Evolutionary conservation across 2,888 invertebrate species (phyloP).

Genomic region (Pollenia amentaria): DNA sequence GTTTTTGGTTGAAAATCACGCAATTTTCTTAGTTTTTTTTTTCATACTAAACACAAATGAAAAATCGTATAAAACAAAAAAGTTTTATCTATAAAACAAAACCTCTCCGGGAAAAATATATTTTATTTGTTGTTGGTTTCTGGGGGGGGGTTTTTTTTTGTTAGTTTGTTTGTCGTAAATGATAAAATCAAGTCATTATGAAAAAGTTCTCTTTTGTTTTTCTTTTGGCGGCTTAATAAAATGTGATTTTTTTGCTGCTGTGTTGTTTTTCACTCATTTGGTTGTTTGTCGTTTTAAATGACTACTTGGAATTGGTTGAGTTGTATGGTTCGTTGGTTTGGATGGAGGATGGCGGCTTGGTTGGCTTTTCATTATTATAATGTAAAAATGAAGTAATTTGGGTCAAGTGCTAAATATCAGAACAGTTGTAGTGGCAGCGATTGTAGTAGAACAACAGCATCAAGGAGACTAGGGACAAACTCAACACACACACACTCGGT

Average conservation of each 20-base stretch:
- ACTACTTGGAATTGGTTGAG: slow-evolving; percentile 54
- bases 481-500: slow-evolving; percentile 13
- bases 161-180: slow-evolving; percentile 47
- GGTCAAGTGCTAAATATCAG: slow-evolving; percentile 73
- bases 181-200: slow-evolving; percentile 74
- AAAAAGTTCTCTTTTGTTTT: slow-evolving; percentile 69
- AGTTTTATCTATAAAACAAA: slow-evolving; percentile 8
- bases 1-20: slow-evolving; percentile 16
- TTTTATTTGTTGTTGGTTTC: slow-evolving; percentile 34
- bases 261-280: slow-evolving; percentile 56
- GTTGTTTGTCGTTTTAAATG: slow-evolving; percentile 61
- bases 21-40: background rate
- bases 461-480: slow-evolving; percentile 34
- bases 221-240: slow-evolving; percentile 70
- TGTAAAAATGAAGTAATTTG: slow-evolving; percentile 72
- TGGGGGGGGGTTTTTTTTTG: background rate
- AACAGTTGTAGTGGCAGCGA: background rate
- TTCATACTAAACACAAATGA: slow-evolving; percentile 19
- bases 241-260: background rate
- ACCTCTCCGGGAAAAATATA: slow-evolving; percentile 29
- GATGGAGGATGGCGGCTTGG: slow-evolving; percentile 18
- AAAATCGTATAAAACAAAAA: slow-evolving; percentile 17
- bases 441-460: slow-evolving; percentile 21
- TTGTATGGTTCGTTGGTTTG: slow-evolving; percentile 40
- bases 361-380: slow-evolving; percentile 71